Evolutionary conservation across 2,797 vertebrate species (phyloP), one percentile per base, ranked within the genome.

Genomic region (Poeciliopsis presidionis): DNA sequence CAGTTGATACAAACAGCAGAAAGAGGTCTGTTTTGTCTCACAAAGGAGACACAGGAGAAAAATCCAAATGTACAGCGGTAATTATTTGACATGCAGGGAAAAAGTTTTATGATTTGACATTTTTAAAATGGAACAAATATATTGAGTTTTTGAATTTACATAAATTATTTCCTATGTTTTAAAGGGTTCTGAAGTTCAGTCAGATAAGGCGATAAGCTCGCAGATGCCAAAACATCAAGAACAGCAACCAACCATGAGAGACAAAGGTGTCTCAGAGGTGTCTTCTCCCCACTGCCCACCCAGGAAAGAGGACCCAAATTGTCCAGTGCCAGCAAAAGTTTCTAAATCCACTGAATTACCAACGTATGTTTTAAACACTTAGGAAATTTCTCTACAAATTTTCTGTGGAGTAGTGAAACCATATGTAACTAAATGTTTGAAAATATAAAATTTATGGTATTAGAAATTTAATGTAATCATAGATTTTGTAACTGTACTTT

Each of bases 221-320:
- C 0, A 25, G 13, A 13, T 14, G 18, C 33, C 33, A 41, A 36
- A 33, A 36, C 3, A 36, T 3, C 2, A 3, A 41, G 9, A 49
- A 25, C 72, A 78, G 25, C 67, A 74, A 36, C 28, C 0, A 65
- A 12, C 0, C 4, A 49, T 47, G 7, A 30, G 14, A 46, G 13
- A 8, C 0, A 2, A 9, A 47, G 41, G n/a, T 18, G 25, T 30
- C 0, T 4, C 41, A 46, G n/a, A 47, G 7, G 1, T 9, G 33
- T 36, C 18, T 8, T 20, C 7, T 65, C 33, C 61, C 0, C 0
- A 0, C 0, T 4, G n/a, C n/a, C 6, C 2, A 16, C 45, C 1
- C 0, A 53, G 0, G 28, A 30, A 57, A 67, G 51, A 2, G 6
- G 51, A 78, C 22, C 2, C 3, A 11, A 1, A 0, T 39, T 30